phyloP scores from a whole-genome alignment of 2,113 vertebrate species.

The Siphamia tubifer region DNA sequence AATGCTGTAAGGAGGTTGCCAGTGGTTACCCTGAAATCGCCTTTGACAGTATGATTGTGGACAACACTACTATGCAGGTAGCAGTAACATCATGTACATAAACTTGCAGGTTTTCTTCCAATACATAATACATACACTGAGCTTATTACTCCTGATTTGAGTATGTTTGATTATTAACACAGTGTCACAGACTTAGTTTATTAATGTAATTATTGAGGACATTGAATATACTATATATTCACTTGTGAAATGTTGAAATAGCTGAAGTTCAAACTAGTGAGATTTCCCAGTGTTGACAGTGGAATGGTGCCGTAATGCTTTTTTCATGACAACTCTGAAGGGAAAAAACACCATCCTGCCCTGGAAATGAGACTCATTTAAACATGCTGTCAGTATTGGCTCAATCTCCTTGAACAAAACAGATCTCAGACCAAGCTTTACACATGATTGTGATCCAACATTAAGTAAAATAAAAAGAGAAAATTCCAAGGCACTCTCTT shows the following conservation, averaged over 20 bases:
- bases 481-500: no score
- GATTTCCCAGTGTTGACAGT: background rate
- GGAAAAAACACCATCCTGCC: background rate
- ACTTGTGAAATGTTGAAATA: no score
- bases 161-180: no score
- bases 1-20: conserved; percentile 86
- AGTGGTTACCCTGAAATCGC: conserved; percentile 81
- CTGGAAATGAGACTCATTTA: background rate
- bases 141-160: no score
- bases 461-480: no score
- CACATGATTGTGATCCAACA: background rate
- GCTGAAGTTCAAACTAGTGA: no score
- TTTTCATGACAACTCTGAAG: background rate
- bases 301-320: background rate
- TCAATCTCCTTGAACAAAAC: background rate
- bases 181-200: no score
- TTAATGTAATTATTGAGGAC: no score
- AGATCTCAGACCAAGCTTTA: background rate
- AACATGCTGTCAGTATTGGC: background rate
- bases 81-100: background rate
- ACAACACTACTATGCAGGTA: conserved; percentile 90
- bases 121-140: no score
- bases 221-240: no score
- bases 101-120: no score
- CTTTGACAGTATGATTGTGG: conserved; percentile 87